phyloP scores from a whole-genome alignment of 2,888 invertebrate genomes.

The Nomada lathburiana region DNA sequence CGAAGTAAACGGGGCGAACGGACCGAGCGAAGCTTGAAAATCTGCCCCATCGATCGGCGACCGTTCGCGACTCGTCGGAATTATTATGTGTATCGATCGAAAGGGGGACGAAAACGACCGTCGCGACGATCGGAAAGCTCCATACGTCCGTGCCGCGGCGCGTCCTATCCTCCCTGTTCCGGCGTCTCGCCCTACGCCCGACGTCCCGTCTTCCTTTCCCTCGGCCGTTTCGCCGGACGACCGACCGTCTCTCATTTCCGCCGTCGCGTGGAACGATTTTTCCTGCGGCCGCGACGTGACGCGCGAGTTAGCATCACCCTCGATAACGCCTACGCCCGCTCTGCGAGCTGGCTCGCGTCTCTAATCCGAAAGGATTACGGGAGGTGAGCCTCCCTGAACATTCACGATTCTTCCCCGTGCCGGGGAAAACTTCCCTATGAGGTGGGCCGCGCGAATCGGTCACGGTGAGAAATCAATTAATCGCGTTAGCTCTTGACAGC shows the following conservation, averaged over 20 bases:
- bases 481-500: slow-evolving; percentile 24
- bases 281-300: neutral
- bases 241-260: slow-evolving; percentile 69
- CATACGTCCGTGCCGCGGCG: slow-evolving; percentile 24
- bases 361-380: slow-evolving; percentile 61
- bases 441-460: slow-evolving; percentile 26
- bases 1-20: slow-evolving; percentile 45
- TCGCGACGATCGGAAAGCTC: slow-evolving; percentile 56
- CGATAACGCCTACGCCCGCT: neutral
- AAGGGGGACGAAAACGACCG: slow-evolving; percentile 45
- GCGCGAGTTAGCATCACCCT: slow-evolving; percentile 5
- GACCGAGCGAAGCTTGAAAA: slow-evolving; percentile 58
- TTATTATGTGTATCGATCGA: slow-evolving; percentile 67
- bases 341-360: slow-evolving; percentile 21
- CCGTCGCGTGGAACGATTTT: slow-evolving; percentile 53
- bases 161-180: slow-evolving; percentile 39
- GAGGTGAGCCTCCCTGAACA: slow-evolving; percentile 52
- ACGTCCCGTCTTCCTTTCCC: slow-evolving; percentile 12
- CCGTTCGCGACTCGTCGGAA: slow-evolving; percentile 56
- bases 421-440: too few species aligned
- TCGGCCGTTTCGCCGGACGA: slow-evolving; percentile 37
- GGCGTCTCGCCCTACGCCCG: slow-evolving; percentile 11
- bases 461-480: slow-evolving; percentile 56
- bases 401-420: slow-evolving; percentile 46
- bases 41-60: slow-evolving; percentile 64